These are phyloP conservation scores for Triplophysa tibetana DNA, from an alignment of 2,113 vertebrate genomes.

Conservation along the genomic window DNA sequence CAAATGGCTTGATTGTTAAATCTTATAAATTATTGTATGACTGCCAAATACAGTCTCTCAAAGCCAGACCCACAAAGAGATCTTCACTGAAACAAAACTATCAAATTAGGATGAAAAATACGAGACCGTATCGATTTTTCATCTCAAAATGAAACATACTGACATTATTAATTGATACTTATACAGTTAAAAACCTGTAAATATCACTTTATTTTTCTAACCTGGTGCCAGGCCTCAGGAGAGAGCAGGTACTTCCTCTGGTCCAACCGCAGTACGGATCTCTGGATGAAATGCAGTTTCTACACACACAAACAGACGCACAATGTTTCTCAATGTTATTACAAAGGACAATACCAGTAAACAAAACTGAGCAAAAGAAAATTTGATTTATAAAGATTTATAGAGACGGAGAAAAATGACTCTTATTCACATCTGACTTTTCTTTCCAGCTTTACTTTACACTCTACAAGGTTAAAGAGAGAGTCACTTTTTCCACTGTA, in stretches of 20 bases:
- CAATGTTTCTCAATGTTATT: slow-evolving; percentile 20
- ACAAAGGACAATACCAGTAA: slow-evolving; percentile 20
- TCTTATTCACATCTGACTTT: not conserved
- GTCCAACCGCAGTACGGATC: slow-evolving; percentile 97
- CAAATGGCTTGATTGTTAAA: not conserved
- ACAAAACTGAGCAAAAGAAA: not conserved
- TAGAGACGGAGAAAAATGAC: not conserved
- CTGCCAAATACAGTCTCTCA: too few relatives aligned
- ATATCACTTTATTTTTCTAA: slow-evolving; percentile 57
- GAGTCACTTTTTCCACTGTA: too few relatives aligned
- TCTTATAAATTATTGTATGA: too few relatives aligned
- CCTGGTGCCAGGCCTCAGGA: slow-evolving; percentile 88
- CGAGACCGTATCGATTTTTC: too few relatives aligned
- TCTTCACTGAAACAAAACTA: too few relatives aligned
- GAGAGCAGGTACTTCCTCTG: slow-evolving; percentile 85
- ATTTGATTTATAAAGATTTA: not conserved
- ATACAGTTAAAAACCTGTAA: too few relatives aligned
- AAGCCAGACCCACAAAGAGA: too few relatives aligned
- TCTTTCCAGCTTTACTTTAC: not conserved
- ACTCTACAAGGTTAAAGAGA: not conserved
- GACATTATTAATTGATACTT: too few relatives aligned
- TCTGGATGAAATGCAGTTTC: slow-evolving; percentile 88
- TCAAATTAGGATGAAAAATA: not conserved
- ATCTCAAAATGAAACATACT: too few relatives aligned
- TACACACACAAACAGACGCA: slow-evolving; percentile 60